Evolutionary conservation across 2,113 vertebrate genomes (phyloP).

Genomic region (Epinephelus moara): DNA sequence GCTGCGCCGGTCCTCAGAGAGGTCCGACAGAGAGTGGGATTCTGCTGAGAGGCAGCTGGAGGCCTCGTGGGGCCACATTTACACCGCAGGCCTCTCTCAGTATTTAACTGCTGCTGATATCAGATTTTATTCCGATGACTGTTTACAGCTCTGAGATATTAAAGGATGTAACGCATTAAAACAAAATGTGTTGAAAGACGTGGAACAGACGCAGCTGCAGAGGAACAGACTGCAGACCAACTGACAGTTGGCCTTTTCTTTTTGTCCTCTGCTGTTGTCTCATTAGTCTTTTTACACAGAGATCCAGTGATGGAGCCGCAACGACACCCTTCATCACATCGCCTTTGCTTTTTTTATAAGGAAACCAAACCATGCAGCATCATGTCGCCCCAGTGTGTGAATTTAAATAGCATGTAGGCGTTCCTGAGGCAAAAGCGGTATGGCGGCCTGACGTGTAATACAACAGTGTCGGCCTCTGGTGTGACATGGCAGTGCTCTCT

Average conservation of each 20-base stretch:
- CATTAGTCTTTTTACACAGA: not conserved
- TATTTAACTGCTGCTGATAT: not conserved
- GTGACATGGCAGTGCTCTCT: too few species aligned
- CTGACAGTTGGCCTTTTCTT: not conserved
- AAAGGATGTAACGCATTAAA: not conserved
- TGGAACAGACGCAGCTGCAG: not conserved
- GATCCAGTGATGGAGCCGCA: too few species aligned
- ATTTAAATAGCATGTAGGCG: too few species aligned
- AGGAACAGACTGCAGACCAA: not conserved
- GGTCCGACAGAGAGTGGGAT: conserved; percentile 89
- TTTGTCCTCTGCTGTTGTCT: not conserved
- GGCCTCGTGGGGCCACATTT: not conserved
- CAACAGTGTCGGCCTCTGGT: too few species aligned
- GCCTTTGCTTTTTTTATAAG: too few species aligned
- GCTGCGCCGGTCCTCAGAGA: conserved; percentile 88
- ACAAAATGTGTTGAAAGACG: not conserved
- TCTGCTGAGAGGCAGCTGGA: conserved; percentile 80
- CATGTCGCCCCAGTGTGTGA: too few species aligned
- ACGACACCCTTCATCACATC: too few species aligned
- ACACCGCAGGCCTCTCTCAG: not conserved
- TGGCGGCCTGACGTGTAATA: too few species aligned
- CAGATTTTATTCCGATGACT: conserved; percentile 3
- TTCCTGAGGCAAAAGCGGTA: too few species aligned
- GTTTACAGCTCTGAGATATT: not conserved
- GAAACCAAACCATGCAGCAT: too few species aligned